Conservation (phyloP, 2,888 invertebrate species). For the Hypena proboscidalis region DNA sequence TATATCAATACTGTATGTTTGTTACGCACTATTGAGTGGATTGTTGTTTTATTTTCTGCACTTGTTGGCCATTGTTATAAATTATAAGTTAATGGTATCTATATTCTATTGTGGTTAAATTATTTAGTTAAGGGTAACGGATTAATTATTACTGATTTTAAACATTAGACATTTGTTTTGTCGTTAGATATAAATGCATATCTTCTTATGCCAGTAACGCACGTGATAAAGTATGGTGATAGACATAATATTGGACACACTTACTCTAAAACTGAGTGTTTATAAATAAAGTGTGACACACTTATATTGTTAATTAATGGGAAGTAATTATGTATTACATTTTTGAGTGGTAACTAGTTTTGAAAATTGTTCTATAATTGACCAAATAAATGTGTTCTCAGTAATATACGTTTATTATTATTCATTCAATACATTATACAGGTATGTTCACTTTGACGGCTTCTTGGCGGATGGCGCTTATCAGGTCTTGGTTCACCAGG, state of each 20-base stretch:
- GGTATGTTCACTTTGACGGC: slow-evolving; percentile 91
- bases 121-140: slow-evolving; percentile 75
- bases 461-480: slow-evolving; percentile 95
- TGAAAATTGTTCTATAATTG: slow-evolving; percentile 76
- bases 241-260: slow-evolving; percentile 59
- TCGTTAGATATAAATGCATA: slow-evolving; percentile 73
- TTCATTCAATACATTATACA: slow-evolving; percentile 54
- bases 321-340: slow-evolving; percentile 59
- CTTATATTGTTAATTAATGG: slow-evolving; percentile 54
- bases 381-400: slow-evolving; percentile 85
- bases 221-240: slow-evolving; percentile 81
- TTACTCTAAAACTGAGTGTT: slow-evolving; percentile 42
- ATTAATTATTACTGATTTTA: slow-evolving; percentile 61
- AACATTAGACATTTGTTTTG: slow-evolving; percentile 56
- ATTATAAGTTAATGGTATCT: slow-evolving; percentile 56
- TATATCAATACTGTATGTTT: slow-evolving; percentile 59
- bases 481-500: slow-evolving; percentile 95
- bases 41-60: slow-evolving; percentile 73
- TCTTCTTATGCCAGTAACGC: slow-evolving; percentile 77
- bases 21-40: slow-evolving; percentile 75
- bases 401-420: slow-evolving; percentile 58
- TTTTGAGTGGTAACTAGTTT: slow-evolving; percentile 79
- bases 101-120: slow-evolving; percentile 69
- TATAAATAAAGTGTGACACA: slow-evolving; percentile 53
- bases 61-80: slow-evolving; percentile 76